These are phyloP conservation scores for Delichon dasypus DNA, from an alignment of 2,797 vertebrate genomes.

Conservation along the genomic window DNA sequence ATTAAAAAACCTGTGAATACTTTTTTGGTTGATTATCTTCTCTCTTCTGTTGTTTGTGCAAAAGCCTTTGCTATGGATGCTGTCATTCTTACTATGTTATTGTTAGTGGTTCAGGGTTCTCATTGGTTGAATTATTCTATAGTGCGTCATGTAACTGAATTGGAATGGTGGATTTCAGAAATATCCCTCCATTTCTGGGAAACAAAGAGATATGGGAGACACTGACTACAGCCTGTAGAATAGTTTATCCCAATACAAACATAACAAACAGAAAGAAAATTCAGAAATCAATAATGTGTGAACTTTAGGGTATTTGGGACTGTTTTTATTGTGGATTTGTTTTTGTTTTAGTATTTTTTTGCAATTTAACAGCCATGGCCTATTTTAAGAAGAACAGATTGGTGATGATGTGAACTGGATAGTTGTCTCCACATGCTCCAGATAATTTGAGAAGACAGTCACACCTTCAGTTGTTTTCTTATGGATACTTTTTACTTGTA, in stretches of 20 bases:
- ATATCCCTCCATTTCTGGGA: background rate
- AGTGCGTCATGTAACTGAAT: background rate
- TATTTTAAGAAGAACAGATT: slow-evolving; percentile 6
- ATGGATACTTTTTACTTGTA: background rate
- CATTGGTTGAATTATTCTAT: slow-evolving; percentile 8
- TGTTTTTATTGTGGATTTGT: background rate
- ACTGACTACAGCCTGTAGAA: background rate
- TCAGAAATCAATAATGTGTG: background rate
- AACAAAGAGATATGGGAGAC: background rate
- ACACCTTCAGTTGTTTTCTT: slow-evolving; percentile 2
- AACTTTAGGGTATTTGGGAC: background rate
- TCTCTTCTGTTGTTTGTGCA: background rate
- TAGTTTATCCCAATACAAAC: background rate
- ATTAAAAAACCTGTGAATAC: background rate
- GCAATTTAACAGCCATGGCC: background rate
- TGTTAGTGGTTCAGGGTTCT: background rate
- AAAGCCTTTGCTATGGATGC: background rate
- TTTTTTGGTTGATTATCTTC: background rate
- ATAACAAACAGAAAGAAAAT: background rate
- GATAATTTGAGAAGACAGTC: background rate
- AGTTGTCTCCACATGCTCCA: background rate
- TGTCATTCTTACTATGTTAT: background rate
- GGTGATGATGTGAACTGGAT: background rate
- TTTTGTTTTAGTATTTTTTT: background rate
- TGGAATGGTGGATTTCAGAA: slow-evolving; percentile 18